Evolutionary conservation across 2,797 vertebrate species (phyloP).

Genomic region (Smutsia temminckii): DNA sequence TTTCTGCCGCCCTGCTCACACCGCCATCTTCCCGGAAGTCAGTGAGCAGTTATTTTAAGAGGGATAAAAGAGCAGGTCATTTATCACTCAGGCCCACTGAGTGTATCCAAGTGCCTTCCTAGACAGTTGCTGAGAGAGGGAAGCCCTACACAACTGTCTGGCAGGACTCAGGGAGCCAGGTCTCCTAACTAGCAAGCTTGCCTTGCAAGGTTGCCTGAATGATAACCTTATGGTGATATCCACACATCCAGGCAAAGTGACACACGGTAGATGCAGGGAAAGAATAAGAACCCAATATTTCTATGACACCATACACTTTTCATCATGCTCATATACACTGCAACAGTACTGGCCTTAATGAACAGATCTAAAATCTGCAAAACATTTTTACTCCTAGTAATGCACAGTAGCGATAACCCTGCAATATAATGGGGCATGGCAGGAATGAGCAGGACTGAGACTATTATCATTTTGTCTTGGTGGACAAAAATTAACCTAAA

Average conservation of each 20-base stretch:
- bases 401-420: neutral
- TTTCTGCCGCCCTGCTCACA: too few relatives aligned
- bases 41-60: neutral
- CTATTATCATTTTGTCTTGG: neutral
- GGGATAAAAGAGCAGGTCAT: neutral
- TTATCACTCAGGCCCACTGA: neutral
- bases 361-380: neutral
- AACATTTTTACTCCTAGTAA: neutral
- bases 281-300: neutral
- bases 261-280: neutral
- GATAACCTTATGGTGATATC: neutral
- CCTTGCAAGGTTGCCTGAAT: neutral
- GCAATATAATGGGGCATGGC: neutral
- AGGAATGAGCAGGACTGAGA: neutral
- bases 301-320: neutral
- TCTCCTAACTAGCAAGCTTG: neutral
- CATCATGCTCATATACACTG: neutral
- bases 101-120: neutral
- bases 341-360: neutral
- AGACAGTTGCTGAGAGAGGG: neutral
- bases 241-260: neutral
- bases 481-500: neutral
- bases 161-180: neutral
- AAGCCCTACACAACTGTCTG: neutral
- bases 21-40: too few relatives aligned